Evolutionary conservation across 2,113 vertebrate species (phyloP).

Genomic region (Solea senegalensis): DNA sequence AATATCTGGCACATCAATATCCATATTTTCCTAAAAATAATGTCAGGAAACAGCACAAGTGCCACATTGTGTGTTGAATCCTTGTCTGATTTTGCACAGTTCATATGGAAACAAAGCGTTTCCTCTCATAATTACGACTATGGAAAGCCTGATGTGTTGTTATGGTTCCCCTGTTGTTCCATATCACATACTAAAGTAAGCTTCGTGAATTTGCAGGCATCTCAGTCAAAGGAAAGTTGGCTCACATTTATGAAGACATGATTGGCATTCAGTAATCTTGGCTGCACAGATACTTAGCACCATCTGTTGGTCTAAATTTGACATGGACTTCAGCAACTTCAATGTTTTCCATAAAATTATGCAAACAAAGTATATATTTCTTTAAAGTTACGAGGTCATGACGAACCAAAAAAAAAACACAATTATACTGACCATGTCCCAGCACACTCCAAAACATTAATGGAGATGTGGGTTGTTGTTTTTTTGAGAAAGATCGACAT

Average conservation of each 20-base stretch:
- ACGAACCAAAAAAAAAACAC: not conserved
- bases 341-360: not conserved
- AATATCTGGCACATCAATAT: not conserved
- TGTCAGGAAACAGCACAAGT: not conserved
- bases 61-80: no score
- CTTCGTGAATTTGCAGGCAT: no score
- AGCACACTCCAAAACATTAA: no score
- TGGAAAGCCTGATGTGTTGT: not conserved
- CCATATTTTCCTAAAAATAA: not conserved
- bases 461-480: no score
- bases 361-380: not conserved
- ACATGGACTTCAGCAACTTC: not conserved
- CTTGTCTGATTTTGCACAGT: no score
- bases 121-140: no score
- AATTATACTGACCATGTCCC: no score
- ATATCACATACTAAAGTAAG: no score
- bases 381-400: not conserved
- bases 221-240: no score
- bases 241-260: no score
- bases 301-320: slow-evolving; percentile 42
- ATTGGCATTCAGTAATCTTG: not conserved
- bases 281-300: slow-evolving; percentile 4
- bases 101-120: no score
- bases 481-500: no score
- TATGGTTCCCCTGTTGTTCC: not conserved